Conservation (phyloP, 2,797 vertebrate species). For the Phyllotis vaccarum region DNA sequence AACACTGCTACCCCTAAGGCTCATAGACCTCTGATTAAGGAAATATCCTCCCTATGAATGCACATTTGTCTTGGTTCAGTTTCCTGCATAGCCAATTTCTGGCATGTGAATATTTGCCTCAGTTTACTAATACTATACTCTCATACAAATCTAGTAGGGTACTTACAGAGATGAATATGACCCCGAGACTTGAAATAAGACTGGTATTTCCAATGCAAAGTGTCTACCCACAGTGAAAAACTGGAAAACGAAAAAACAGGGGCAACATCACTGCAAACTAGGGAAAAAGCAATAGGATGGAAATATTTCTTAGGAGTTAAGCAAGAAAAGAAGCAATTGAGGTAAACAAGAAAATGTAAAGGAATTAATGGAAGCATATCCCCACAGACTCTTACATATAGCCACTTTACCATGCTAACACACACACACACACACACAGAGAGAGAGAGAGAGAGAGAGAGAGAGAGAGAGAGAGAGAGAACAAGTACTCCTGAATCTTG, state of each 20-base stretch:
- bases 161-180: neutral
- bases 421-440: neutral
- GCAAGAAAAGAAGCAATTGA: neutral
- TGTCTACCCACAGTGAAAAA: neutral
- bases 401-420: neutral
- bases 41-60: neutral
- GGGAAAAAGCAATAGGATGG: neutral
- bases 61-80: neutral
- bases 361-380: neutral
- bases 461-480: neutral
- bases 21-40: neutral
- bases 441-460: too few relatives aligned
- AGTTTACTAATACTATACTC: neutral
- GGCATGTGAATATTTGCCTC: neutral
- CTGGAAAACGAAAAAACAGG: neutral
- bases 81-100: neutral
- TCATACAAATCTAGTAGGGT: neutral
- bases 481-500: neutral
- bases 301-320: neutral
- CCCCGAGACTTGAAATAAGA: neutral
- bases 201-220: neutral
- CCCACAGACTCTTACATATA: neutral
- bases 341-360: neutral
- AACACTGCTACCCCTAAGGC: neutral
- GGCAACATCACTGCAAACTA: neutral